A percentile compares a stretch with the other conserved stretches of the same genome.
Evolutionary conservation across 2,888 invertebrate species (phyloP).

Genomic region (Sminthurinus aureus): DNA sequence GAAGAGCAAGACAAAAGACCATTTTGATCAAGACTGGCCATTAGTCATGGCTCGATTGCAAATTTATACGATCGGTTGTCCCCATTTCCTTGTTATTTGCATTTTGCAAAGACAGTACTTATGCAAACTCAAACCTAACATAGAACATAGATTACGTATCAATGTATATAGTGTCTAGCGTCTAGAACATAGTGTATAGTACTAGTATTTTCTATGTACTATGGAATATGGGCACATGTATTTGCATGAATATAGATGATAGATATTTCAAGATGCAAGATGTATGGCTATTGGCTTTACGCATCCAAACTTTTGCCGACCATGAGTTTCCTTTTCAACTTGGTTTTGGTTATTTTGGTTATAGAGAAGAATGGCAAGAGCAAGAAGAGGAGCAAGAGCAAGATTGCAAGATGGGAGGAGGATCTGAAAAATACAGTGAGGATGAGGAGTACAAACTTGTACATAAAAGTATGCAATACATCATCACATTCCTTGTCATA

Average conservation of each 20-base stretch:
- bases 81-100: background rate
- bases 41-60: constrained; percentile 34
- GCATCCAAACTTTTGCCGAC: too few species aligned
- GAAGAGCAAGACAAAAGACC: constrained; percentile 10
- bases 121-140: background rate
- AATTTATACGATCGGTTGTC: constrained; percentile 18
- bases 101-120: constrained; percentile 1
- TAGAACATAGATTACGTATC: background rate
- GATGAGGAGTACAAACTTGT: background rate
- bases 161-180: background rate
- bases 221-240: too few species aligned
- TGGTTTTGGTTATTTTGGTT: too few species aligned
- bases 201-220: too few species aligned
- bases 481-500: constrained; percentile 25
- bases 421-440: too few species aligned
- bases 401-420: too few species aligned
- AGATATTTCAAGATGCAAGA: too few species aligned
- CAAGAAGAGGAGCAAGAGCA: too few species aligned
- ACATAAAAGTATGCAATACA: constrained; percentile 2
- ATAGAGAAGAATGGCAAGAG: too few species aligned
- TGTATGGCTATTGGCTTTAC: too few species aligned
- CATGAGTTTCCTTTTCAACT: too few species aligned
- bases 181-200: background rate
- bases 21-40: constrained; percentile 23
- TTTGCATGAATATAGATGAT: too few species aligned